Evolutionary conservation across 1,140 invertebrate species (phyloP).

Genomic region (Laupala kohalensis): DNA sequence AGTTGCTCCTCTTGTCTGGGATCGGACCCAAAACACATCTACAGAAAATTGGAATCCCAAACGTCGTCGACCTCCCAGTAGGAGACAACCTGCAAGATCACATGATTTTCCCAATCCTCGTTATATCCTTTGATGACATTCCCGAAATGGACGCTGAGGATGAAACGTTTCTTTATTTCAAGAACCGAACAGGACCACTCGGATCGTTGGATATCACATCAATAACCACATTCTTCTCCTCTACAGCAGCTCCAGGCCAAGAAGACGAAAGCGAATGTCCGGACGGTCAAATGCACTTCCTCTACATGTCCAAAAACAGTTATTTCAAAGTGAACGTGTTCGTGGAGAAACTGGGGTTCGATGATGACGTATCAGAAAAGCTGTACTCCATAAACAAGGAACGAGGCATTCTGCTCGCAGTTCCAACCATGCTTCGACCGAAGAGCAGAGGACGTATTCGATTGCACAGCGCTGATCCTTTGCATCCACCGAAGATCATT

Average conservation of each 20-base stretch:
- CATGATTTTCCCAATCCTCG: conserved; percentile 57
- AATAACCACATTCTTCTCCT: neutral
- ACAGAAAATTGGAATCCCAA: conserved; percentile 37
- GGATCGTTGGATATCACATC: neutral
- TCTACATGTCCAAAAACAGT: neutral
- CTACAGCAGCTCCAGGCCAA: neutral
- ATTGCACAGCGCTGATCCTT: neutral
- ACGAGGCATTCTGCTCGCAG: neutral
- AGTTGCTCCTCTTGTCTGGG: conserved; percentile 41
- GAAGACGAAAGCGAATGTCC: neutral
- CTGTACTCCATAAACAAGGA: neutral
- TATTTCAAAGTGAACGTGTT: too few species aligned
- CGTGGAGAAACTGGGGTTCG: too few species aligned
- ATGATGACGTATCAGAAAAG: neutral
- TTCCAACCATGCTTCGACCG: neutral
- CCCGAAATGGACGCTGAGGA: neutral
- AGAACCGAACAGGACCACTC: neutral
- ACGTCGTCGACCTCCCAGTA: conserved; percentile 29
- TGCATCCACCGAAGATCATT: neutral
- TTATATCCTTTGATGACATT: neutral
- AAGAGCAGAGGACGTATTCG: neutral
- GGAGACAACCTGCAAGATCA: conserved; percentile 85
- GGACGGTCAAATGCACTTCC: neutral
- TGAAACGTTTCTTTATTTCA: neutral
- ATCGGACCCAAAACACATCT: conserved; percentile 72